phyloP scores from a whole-genome alignment of 2,888 invertebrate species.

The Dolomedes plantarius region DNA sequence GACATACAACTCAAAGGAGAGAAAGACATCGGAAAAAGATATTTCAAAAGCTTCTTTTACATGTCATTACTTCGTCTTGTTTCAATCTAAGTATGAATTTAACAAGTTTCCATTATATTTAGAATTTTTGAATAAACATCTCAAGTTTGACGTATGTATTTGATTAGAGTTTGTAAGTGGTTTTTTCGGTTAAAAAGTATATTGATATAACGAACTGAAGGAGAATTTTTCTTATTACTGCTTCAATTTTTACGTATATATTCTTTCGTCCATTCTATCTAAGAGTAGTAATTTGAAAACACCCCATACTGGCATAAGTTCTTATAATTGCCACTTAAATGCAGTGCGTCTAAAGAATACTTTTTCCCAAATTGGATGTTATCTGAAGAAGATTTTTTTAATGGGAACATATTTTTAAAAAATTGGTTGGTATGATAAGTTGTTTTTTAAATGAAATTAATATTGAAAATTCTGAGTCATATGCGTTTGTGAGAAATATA shows the following conservation, averaged over 20 bases:
- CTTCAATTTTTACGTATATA: too few relatives aligned
- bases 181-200: neutral
- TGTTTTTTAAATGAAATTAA: too few relatives aligned
- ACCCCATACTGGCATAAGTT: neutral
- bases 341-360: too few relatives aligned
- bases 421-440: too few relatives aligned
- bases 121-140: neutral
- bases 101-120: neutral
- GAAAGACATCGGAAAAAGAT: conserved; percentile 9
- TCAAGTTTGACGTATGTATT: neutral
- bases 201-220: neutral
- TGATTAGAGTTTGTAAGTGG: neutral
- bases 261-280: too few relatives aligned
- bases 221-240: neutral
- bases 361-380: too few relatives aligned
- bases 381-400: too few relatives aligned
- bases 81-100: neutral
- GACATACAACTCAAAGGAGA: conserved; percentile 18
- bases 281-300: neutral
- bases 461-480: too few relatives aligned
- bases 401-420: too few relatives aligned
- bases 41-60: neutral
- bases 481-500: too few relatives aligned
- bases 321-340: too few relatives aligned
- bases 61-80: neutral